These are phyloP conservation scores for Scaptomyza hsui DNA, from an alignment of 1,140 invertebrate genomes.

Conservation along the genomic window DNA sequence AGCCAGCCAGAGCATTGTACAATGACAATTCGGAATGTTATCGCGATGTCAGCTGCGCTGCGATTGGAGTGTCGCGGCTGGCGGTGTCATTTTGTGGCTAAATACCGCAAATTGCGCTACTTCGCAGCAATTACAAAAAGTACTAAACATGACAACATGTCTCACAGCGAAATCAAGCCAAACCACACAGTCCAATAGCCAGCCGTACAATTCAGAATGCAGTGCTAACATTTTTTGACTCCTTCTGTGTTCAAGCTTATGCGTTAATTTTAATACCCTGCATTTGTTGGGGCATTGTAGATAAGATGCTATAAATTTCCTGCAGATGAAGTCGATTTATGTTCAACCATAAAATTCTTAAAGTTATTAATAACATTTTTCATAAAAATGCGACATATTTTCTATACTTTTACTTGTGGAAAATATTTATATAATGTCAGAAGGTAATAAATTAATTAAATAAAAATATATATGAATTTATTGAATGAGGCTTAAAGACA, in stretches of 20 bases:
- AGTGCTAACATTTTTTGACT: constrained; percentile 10
- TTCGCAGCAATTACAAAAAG: constrained; percentile 77
- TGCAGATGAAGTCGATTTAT: no score
- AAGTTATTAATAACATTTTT: no score
- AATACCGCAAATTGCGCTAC: constrained; percentile 77
- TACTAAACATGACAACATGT: constrained; percentile 68
- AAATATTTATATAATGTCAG: no score
- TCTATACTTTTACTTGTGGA: no score
- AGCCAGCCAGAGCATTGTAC: constrained; percentile 13
- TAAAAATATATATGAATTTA: background rate
- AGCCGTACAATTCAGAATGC: constrained; percentile 7
- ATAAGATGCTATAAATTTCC: no score
- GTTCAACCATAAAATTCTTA: no score
- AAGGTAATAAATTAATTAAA: background rate
- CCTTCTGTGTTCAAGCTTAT: background rate
- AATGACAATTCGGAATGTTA: constrained; percentile 15
- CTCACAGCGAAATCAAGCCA: constrained; percentile 61
- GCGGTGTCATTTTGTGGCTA: constrained; percentile 71
- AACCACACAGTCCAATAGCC: constrained; percentile 43
- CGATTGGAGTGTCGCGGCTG: constrained; percentile 19
- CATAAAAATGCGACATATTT: no score
- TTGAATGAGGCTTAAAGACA: no score
- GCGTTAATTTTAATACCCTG: background rate
- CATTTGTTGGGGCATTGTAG: no score
- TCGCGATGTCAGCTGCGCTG: constrained; percentile 8